Evolutionary conservation across 2,113 vertebrate genomes (phyloP).

Genomic region (Raja brachyura): DNA sequence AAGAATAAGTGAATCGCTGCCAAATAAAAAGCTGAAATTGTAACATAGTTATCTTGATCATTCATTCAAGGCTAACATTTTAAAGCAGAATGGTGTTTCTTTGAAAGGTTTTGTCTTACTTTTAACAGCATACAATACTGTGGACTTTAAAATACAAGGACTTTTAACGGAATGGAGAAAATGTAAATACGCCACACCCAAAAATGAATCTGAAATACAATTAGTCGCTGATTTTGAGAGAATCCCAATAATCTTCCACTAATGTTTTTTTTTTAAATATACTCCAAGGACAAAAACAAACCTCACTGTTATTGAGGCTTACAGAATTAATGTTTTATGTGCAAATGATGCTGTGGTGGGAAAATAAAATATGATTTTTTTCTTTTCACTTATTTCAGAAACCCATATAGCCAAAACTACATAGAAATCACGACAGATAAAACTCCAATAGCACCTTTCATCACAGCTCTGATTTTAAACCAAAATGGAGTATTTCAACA

Average conservation of each 20-base stretch:
- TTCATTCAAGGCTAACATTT: neutral
- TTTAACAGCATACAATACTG: neutral
- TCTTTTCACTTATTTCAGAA: neutral
- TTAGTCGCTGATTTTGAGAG: neutral
- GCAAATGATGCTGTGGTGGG: neutral
- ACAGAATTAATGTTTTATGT: neutral
- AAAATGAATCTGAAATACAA: neutral
- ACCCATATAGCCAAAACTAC: neutral
- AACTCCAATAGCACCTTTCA: neutral
- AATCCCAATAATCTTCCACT: neutral
- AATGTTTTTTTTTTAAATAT: neutral
- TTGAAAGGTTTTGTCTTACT: neutral
- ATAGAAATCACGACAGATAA: neutral
- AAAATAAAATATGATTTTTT: neutral
- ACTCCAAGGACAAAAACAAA: neutral
- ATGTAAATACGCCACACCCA: neutral
- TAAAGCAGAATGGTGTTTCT: neutral
- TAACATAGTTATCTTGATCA: neutral
- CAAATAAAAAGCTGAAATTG: neutral
- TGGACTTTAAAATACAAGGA: neutral
- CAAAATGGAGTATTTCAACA: neutral
- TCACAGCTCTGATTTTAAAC: neutral
- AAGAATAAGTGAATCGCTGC: neutral
- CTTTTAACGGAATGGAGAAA: neutral
- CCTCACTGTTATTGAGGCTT: neutral